phyloP scores from a whole-genome alignment of 2,888 invertebrate genomes.

The Cataglyphis cursor region DNA sequence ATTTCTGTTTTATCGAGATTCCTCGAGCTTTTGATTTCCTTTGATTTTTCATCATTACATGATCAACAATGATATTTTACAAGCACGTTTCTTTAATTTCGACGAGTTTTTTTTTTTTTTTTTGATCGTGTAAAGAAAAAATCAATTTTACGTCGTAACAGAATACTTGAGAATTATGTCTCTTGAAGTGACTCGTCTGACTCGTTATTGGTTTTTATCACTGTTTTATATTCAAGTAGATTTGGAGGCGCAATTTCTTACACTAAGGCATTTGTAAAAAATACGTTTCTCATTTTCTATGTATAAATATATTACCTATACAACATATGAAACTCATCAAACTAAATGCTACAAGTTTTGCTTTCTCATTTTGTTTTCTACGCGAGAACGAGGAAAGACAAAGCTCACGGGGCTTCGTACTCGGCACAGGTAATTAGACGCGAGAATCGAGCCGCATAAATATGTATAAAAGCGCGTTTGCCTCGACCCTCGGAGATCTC shows the following conservation, averaged over 20 bases:
- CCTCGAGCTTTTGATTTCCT: background rate
- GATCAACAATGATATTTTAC: background rate
- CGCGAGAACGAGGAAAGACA: background rate
- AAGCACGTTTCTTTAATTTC: background rate
- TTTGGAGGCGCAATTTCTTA: background rate
- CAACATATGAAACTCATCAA: background rate
- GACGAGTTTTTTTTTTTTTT: background rate
- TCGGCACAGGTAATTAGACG: conserved; percentile 3
- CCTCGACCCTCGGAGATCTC: background rate
- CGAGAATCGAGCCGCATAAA: conserved; percentile 32
- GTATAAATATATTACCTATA: background rate
- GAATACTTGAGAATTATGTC: background rate
- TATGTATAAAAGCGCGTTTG: conserved; percentile 12
- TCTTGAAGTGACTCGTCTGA: background rate
- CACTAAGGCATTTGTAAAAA: background rate
- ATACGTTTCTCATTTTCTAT: background rate
- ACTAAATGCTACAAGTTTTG: background rate
- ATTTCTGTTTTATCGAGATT: background rate
- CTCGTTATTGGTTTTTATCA: background rate
- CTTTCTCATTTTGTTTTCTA: background rate
- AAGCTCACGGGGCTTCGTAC: conserved; percentile 8
- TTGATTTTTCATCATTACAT: background rate
- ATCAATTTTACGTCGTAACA: background rate
- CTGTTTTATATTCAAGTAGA: background rate
- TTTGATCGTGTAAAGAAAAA: background rate